A percentile compares a stretch with the other conserved stretches of the same genome.
Evolutionary conservation across 1,140 invertebrate species (phyloP).

Genomic region (Brachionus angularis): DNA sequence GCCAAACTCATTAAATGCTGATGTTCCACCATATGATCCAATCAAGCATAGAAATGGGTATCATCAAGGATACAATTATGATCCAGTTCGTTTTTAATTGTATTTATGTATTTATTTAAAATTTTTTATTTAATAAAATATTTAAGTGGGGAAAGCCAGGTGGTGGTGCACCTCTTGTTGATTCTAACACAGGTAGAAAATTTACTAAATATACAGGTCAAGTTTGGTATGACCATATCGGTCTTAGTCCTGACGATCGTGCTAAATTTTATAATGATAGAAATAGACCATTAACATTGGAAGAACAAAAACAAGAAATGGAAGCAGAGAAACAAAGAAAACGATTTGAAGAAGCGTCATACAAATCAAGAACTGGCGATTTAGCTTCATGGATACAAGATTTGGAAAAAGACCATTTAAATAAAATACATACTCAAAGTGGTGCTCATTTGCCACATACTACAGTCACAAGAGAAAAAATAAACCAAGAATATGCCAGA

Average conservation of each 20-base stretch:
- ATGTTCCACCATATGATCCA: constrained; percentile 34
- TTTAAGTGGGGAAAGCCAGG: constrained; percentile 43
- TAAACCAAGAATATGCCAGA: constrained; percentile 30
- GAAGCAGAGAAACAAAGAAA: constrained; percentile 2
- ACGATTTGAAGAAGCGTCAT: constrained; percentile 1
- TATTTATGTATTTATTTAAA: not conserved
- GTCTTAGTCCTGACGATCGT: constrained; percentile 6
- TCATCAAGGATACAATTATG: constrained; percentile 43
- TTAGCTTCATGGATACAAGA: constrained; percentile 36
- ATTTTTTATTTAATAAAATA: not conserved
- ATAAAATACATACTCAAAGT: constrained; percentile 11
- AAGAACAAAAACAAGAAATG: constrained; percentile 40
- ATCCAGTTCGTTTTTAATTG: constrained; percentile 32
- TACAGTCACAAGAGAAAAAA: constrained; percentile 33
- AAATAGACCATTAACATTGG: constrained; percentile 36
- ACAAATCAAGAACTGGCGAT: constrained; percentile 30
- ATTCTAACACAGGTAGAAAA: constrained; percentile 27
- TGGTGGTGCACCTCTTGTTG: constrained; percentile 29
- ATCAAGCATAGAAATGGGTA: constrained; percentile 32
- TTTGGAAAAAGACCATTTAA: constrained; percentile 15
- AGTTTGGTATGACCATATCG: constrained; percentile 24
- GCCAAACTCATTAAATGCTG: constrained; percentile 36
- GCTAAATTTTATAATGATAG: constrained; percentile 4
- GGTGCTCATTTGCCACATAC: constrained; percentile 36
- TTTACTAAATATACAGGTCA: constrained; percentile 41